phyloP scores from a whole-genome alignment of 23 tunicate genomes.

The Clavelina lepadiformis region DNA sequence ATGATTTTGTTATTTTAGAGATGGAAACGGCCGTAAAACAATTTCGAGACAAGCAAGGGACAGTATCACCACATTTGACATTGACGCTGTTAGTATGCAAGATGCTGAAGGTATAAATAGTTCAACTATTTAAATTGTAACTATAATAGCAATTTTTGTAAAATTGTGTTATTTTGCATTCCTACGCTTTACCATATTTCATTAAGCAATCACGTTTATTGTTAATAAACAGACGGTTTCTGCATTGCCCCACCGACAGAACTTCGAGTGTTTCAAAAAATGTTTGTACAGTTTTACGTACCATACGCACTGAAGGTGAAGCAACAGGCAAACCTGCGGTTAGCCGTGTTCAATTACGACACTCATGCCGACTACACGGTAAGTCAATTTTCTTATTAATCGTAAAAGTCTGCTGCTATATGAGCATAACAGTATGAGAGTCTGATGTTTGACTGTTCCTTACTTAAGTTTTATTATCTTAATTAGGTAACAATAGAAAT shows the following conservation, averaged over 20 bases:
- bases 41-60: constrained; percentile 10
- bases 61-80: constrained; percentile 70
- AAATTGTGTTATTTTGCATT: too few species aligned
- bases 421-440: too few species aligned
- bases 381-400: too few species aligned
- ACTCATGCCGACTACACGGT: background rate
- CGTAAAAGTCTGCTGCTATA: too few species aligned
- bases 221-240: constrained; percentile 63
- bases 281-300: constrained; percentile 49
- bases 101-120: constrained; percentile 27
- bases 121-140: background rate
- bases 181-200: too few species aligned
- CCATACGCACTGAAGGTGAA: constrained; percentile 52
- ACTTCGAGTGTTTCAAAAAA: constrained; percentile 42
- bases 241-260: constrained; percentile 57
- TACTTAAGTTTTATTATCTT: too few species aligned
- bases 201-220: background rate
- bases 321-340: constrained; percentile 49
- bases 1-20: background rate
- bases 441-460: too few species aligned
- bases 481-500: too few species aligned
- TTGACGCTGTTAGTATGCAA: constrained; percentile 48
- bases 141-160: too few species aligned
- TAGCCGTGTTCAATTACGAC: constrained; percentile 52
- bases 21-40: background rate